A percentile compares a stretch with the other conserved stretches of the same genome.
phyloP scores from a whole-genome alignment of 2,113 vertebrate species.

The Trochalopteron elliotii region DNA sequence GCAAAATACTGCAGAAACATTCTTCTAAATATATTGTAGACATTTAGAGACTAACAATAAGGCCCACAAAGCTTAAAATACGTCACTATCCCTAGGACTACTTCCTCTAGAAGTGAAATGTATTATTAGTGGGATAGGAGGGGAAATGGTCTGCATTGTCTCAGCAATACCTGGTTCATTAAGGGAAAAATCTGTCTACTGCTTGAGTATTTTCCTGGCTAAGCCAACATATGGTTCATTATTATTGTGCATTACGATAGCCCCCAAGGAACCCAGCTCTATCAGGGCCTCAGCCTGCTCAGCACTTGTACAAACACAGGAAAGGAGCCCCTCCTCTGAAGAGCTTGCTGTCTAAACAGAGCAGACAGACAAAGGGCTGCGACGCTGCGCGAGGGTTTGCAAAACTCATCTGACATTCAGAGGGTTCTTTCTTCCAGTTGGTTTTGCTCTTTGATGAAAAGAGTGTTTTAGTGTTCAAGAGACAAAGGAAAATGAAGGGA shows the following conservation, averaged over 20 bases:
- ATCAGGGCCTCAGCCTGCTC: slow-evolving; percentile 40
- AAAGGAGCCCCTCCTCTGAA: slow-evolving; percentile 63
- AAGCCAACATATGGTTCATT: slow-evolving; percentile 32
- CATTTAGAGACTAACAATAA: background rate
- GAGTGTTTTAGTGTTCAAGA: background rate
- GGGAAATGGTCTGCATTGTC: slow-evolving; percentile 47
- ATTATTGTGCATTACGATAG: slow-evolving; percentile 13
- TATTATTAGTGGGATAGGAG: background rate
- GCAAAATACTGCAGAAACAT: background rate
- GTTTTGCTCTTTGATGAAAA: background rate
- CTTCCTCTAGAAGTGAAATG: slow-evolving; percentile 34
- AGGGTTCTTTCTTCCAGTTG: background rate
- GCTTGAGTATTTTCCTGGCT: slow-evolving; percentile 40
- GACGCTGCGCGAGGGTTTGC: background rate
- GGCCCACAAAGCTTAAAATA: background rate
- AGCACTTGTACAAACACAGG: slow-evolving; percentile 69
- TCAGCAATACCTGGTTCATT: slow-evolving; percentile 49
- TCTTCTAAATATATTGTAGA: background rate
- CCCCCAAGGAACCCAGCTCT: slow-evolving; percentile 46
- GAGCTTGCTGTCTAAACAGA: slow-evolving; percentile 55
- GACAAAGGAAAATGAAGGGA: background rate
- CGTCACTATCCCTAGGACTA: slow-evolving; percentile 2
- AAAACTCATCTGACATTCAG: background rate
- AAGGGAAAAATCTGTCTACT: slow-evolving; percentile 24
- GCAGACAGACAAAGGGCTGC: slow-evolving; percentile 41